These are phyloP conservation scores for Lampris incognitus DNA, from an alignment of 2,113 vertebrate genomes.

Conservation along the genomic window DNA sequence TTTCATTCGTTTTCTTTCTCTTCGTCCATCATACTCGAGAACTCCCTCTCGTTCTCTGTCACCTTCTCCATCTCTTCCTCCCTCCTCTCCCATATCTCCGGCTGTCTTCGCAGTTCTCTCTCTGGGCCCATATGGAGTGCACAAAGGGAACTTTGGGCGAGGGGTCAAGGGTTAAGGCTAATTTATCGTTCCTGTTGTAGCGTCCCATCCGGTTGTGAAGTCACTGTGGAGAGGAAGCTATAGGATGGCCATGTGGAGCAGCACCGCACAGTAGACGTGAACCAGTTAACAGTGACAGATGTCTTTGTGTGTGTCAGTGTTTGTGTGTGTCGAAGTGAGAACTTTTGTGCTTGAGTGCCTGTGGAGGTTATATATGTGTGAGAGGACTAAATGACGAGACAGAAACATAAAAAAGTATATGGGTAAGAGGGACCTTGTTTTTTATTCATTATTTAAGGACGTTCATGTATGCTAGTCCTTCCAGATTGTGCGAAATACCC, in stretches of 20 bases:
- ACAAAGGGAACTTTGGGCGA: slow-evolving; percentile 22
- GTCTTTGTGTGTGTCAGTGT: slow-evolving; percentile 1
- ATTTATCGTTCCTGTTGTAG: slow-evolving; percentile 45
- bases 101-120: not conserved
- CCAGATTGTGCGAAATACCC: too few relatives aligned
- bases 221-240: too few relatives aligned
- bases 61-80: not conserved
- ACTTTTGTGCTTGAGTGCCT: not conserved
- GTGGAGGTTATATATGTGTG: not conserved
- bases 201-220: slow-evolving; percentile 34
- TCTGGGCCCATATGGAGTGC: slow-evolving; percentile 41
- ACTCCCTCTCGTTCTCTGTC: not conserved
- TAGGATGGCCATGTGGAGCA: slow-evolving; percentile 31
- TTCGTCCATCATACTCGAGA: not conserved
- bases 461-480: not conserved
- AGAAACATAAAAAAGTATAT: too few relatives aligned
- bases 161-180: slow-evolving; percentile 44
- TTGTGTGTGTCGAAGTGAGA: not conserved
- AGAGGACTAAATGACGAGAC: not conserved
- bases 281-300: slow-evolving; percentile 34
- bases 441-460: too few relatives aligned
- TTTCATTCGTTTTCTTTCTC: not conserved
- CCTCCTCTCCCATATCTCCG: not conserved
- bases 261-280: slow-evolving; percentile 26
- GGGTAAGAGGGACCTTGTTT: too few relatives aligned